phyloP scores from a whole-genome alignment of 2,113 vertebrate species.

The Cebidichthys violaceus region DNA sequence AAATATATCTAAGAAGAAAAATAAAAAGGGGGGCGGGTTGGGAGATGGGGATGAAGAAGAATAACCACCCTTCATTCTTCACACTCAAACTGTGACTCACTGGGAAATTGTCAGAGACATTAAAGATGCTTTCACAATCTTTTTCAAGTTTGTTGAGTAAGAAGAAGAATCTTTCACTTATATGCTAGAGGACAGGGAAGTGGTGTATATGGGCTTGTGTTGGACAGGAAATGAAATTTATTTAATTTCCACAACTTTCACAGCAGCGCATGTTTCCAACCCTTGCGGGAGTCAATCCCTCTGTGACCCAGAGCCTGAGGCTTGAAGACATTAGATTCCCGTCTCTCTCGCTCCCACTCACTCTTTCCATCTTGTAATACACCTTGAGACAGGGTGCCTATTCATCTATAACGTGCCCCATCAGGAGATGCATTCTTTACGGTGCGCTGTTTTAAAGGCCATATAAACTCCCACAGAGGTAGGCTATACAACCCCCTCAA shows the following conservation, averaged over 20 bases:
- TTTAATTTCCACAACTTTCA: slow-evolving; percentile 53
- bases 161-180: slow-evolving; percentile 11
- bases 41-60: slow-evolving; percentile 35
- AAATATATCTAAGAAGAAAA: slow-evolving; percentile 8
- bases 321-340: slow-evolving; percentile 54
- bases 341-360: slow-evolving; percentile 47
- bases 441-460: slow-evolving; percentile 49
- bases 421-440: slow-evolving; percentile 64
- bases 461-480: slow-evolving; percentile 49
- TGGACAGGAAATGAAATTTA: slow-evolving; percentile 53
- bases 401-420: slow-evolving; percentile 57
- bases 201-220: slow-evolving; percentile 17
- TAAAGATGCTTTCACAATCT: slow-evolving; percentile 16
- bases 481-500: slow-evolving; percentile 4
- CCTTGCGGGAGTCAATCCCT: slow-evolving; percentile 29
- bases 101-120: slow-evolving; percentile 31
- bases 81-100: slow-evolving; percentile 54
- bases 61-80: slow-evolving; percentile 42
- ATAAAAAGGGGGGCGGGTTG: neutral
- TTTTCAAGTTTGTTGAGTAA: slow-evolving; percentile 25
- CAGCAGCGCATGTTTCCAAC: slow-evolving; percentile 52
- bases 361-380: slow-evolving; percentile 72
- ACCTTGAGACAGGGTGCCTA: slow-evolving; percentile 71
- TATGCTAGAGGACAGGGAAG: slow-evolving; percentile 14
- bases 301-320: slow-evolving; percentile 48